These are phyloP conservation scores for Catharus bicknelli DNA, from an alignment of 2,113 vertebrate species.

Conservation along the genomic window DNA sequence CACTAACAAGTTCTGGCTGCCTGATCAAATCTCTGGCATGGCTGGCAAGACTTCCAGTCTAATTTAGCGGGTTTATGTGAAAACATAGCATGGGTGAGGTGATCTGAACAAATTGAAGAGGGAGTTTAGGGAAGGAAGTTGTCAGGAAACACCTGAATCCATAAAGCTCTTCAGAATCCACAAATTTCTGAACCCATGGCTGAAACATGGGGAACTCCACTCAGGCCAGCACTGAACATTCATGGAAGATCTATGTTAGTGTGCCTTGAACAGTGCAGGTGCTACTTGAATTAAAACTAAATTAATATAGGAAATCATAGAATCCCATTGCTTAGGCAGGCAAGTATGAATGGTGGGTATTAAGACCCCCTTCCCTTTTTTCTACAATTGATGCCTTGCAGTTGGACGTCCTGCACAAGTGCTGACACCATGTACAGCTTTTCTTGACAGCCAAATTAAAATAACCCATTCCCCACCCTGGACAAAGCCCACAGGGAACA, in stretches of 20 bases:
- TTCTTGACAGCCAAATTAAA: not conserved
- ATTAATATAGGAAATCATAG: not conserved
- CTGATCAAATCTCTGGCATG: not conserved
- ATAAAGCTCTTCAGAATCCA: not conserved
- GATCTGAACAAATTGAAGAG: not conserved
- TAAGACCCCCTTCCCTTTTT: not conserved
- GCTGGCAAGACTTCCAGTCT: not conserved
- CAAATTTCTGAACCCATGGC: not conserved
- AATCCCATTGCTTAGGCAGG: not conserved
- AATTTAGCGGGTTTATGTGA: not conserved
- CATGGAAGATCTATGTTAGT: not conserved
- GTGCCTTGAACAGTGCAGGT: not conserved
- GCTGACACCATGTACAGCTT: not conserved
- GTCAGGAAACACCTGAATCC: not conserved
- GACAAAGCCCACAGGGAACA: not conserved
- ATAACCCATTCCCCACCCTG: not conserved
- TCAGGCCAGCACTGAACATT: not conserved
- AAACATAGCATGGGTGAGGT: not conserved
- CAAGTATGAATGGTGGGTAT: not conserved
- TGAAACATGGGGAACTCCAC: not conserved
- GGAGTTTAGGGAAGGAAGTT: not conserved
- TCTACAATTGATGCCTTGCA: not conserved
- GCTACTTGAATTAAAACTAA: not conserved
- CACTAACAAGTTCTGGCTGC: not conserved
- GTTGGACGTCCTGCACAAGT: not conserved